A percentile compares a stretch with the other conserved stretches of the same genome.
These are phyloP conservation scores for Loripinus fragilis DNA, from an alignment of 2,888 invertebrate genomes.

Conservation along the genomic window DNA sequence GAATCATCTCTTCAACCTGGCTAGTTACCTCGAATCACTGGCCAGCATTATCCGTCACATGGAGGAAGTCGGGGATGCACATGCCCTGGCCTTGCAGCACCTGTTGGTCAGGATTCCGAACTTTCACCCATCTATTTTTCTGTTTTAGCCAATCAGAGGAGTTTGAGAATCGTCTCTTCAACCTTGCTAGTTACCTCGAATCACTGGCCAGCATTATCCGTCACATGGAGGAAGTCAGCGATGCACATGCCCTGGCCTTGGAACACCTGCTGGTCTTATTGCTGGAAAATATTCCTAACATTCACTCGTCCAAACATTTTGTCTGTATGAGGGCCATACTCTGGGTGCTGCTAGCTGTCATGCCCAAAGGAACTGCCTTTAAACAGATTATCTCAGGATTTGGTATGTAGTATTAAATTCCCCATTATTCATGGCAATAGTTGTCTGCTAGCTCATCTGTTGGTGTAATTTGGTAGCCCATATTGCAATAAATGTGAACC, in stretches of 20 bases:
- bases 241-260: constrained; percentile 73
- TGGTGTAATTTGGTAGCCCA: too few relatives aligned
- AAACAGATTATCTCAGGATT: constrained; percentile 76
- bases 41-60: too few relatives aligned
- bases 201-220: constrained; percentile 81
- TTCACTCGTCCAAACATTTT: constrained; percentile 72
- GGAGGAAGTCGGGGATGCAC: too few relatives aligned
- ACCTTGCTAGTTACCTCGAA: constrained; percentile 81
- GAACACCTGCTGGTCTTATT: constrained; percentile 78
- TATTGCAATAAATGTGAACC: too few relatives aligned
- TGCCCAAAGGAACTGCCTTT: constrained; percentile 78
- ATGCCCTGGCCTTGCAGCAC: too few relatives aligned
- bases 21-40: too few relatives aligned
- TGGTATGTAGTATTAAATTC: constrained; percentile 66
- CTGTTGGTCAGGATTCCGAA: too few relatives aligned
- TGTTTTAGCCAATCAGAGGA: constrained; percentile 61
- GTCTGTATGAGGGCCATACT: constrained; percentile 72
- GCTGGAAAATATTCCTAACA: constrained; percentile 77
- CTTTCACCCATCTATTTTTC: too few relatives aligned
- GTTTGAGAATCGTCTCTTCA: constrained; percentile 76
- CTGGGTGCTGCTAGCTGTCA: constrained; percentile 76
- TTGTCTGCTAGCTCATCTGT: too few relatives aligned
- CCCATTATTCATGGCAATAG: too few relatives aligned
- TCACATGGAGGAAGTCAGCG: constrained; percentile 79
- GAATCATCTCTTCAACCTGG: too few relatives aligned